These are phyloP conservation scores for Austrofundulus limnaeus DNA, from an alignment of 2,113 vertebrate genomes.

Conservation along the genomic window DNA sequence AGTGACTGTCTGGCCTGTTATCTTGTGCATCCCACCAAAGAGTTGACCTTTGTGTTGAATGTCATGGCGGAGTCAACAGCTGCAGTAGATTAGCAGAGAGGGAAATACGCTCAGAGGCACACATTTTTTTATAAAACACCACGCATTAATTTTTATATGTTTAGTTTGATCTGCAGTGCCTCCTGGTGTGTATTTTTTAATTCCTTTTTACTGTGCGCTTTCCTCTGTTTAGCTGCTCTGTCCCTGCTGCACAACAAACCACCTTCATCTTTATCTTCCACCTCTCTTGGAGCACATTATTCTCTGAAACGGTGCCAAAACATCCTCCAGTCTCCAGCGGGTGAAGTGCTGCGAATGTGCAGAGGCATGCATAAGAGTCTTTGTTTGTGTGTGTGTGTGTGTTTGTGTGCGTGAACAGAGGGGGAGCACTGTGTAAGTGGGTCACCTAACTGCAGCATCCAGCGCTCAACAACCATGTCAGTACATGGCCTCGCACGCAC, in stretches of 20 bases:
- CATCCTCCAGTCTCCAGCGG: slow-evolving; percentile 60
- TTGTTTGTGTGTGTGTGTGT: slow-evolving; percentile 31
- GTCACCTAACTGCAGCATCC: slow-evolving; percentile 76
- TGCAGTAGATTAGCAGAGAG: slow-evolving; percentile 35
- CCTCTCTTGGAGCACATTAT: slow-evolving; percentile 58
- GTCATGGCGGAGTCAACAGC: slow-evolving; percentile 48
- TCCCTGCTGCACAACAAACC: not conserved
- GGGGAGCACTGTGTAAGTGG: slow-evolving; percentile 67
- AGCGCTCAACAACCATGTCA: slow-evolving; percentile 57
- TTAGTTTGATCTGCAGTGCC: not conserved
- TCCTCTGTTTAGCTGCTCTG: slow-evolving; percentile 13
- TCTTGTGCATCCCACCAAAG: slow-evolving; percentile 52
- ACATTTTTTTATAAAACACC: slow-evolving; percentile 3
- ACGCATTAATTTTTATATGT: not conserved
- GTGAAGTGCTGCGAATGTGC: slow-evolving; percentile 51
- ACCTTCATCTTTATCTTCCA: slow-evolving; percentile 22
- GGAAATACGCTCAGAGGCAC: slow-evolving; percentile 18
- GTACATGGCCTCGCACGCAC: slow-evolving; percentile 46
- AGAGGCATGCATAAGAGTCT: slow-evolving; percentile 20
- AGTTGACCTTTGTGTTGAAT: slow-evolving; percentile 69
- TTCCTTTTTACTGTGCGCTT: not conserved
- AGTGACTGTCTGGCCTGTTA: slow-evolving; percentile 52
- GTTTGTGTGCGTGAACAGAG: slow-evolving; percentile 19
- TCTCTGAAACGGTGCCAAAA: slow-evolving; percentile 74
- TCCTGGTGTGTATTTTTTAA: not conserved